Conservation (phyloP, 2,113 vertebrate genomes). For the Trichechus manatus region DNA sequence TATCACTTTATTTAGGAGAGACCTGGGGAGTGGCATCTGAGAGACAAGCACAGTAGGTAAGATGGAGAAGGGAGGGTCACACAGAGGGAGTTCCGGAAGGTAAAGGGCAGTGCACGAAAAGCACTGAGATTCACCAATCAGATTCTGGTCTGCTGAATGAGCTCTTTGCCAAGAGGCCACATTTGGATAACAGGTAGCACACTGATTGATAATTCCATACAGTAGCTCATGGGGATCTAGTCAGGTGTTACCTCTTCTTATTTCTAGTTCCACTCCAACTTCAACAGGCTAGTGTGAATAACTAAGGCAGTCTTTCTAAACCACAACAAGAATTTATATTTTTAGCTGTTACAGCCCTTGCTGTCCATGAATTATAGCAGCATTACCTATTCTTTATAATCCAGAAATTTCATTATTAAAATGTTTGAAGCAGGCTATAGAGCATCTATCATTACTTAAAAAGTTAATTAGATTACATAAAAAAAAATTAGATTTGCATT, state of each 20-base stretch:
- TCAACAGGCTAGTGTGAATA: constrained; percentile 45
- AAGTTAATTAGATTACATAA: constrained; percentile 91
- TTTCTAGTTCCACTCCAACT: constrained; percentile 50
- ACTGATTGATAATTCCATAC: neutral
- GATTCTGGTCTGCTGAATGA: neutral
- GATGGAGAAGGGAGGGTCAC: neutral
- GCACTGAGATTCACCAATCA: neutral
- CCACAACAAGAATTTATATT: constrained; percentile 77
- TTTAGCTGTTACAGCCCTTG: constrained; percentile 78
- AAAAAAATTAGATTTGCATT: constrained; percentile 92
- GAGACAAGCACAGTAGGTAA: neutral
- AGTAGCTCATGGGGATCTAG: neutral
- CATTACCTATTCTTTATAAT: constrained; percentile 89
- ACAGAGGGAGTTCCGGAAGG: neutral
- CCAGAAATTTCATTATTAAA: constrained; percentile 88
- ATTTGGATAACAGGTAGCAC: constrained; percentile 6
- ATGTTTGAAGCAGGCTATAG: constrained; percentile 87
- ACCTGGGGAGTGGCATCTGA: neutral
- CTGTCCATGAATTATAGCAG: constrained; percentile 82
- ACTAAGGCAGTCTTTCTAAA: constrained; percentile 31
- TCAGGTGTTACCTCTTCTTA: neutral
- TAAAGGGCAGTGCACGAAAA: neutral
- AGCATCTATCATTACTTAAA: constrained; percentile 88
- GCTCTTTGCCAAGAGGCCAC: neutral
- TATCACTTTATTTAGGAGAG: neutral